phyloP scores from a whole-genome alignment of 2,888 invertebrate species.

The Heliconius charithonia region DNA sequence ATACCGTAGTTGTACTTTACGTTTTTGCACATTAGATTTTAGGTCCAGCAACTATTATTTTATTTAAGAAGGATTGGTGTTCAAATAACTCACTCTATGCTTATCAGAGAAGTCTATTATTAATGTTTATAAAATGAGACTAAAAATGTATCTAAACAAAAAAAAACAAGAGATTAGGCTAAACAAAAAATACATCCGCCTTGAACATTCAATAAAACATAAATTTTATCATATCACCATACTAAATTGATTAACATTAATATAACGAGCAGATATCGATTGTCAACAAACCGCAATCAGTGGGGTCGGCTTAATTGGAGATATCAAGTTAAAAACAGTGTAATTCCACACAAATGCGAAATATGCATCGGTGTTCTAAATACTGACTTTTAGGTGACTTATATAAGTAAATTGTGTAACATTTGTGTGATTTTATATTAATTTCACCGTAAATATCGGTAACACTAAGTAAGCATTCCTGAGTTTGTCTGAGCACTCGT shows the following conservation, averaged over 20 bases:
- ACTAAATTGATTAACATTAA: slow-evolving; percentile 4
- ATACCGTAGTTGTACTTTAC: no score
- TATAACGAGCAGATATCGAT: slow-evolving; percentile 10
- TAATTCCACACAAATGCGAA: slow-evolving; percentile 27
- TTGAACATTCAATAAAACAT: not conserved
- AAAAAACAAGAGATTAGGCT: not conserved
- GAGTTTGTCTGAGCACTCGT: no score
- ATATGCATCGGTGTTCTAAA: slow-evolving; percentile 17
- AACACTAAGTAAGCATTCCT: no score
- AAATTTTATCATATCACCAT: not conserved
- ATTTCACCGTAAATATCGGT: not conserved
- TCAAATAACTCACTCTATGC: no score
- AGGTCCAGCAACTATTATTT: no score
- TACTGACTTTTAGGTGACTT: not conserved
- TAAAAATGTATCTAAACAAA: no score
- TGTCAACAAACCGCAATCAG: slow-evolving; percentile 32
- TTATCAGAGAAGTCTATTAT: no score
- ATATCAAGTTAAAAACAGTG: slow-evolving; percentile 30
- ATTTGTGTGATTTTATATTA: not conserved
- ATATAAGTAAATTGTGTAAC: not conserved
- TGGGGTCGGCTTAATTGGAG: slow-evolving; percentile 31
- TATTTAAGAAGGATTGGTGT: no score
- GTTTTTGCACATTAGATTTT: no score
- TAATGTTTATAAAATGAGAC: no score
- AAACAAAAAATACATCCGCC: not conserved